Evolutionary conservation across 2,113 vertebrate genomes (phyloP).

Genomic region (Bos taurus): DNA sequence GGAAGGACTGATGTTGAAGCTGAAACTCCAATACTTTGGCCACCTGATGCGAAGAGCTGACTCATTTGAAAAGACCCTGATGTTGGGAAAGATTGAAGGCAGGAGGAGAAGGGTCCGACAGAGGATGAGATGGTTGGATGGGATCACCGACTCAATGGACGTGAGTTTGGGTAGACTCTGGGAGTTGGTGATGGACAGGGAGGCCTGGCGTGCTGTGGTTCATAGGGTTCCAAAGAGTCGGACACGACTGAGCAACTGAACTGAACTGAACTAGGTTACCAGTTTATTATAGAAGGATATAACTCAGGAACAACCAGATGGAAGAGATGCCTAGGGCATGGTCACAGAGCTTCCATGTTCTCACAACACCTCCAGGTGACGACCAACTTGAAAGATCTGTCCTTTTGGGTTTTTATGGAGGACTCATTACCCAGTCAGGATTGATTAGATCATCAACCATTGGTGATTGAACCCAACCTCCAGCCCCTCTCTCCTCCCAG

Average conservation of each 20-base stretch:
- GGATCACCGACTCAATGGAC: not conserved
- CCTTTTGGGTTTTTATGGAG: not conserved
- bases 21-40: not conserved
- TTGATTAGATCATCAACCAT: not conserved
- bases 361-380: not conserved
- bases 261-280: not conserved
- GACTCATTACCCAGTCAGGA: not conserved
- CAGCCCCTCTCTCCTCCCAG: not conserved
- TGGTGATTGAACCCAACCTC: not conserved
- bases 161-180: not conserved
- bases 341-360: not conserved
- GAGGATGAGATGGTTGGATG: not conserved
- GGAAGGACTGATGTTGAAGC: not conserved
- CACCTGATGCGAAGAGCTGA: not conserved
- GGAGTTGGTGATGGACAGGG: not conserved
- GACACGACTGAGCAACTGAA: rapidly evolving
- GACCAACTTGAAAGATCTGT: not conserved
- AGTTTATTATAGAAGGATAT: not conserved
- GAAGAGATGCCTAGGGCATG: not conserved
- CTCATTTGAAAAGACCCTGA: not conserved
- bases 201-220: not conserved
- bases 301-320: not conserved
- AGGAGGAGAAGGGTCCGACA: not conserved
- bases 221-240: rapidly evolving
- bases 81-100: not conserved